These are phyloP conservation scores for Chalcosyrphus nemorum DNA, from an alignment of 2,888 invertebrate species.

Conservation along the genomic window DNA sequence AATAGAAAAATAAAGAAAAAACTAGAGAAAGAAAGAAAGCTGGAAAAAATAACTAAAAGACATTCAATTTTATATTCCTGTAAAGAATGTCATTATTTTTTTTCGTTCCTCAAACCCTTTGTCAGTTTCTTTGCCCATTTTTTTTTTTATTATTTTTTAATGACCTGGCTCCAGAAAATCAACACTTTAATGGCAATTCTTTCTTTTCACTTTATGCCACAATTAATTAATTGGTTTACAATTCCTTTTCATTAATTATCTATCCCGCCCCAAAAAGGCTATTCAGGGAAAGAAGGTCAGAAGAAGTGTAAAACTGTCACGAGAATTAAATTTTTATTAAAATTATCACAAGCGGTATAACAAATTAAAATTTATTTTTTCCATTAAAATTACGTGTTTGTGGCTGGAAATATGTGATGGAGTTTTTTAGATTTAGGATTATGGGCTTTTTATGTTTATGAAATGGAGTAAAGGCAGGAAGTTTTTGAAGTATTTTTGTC, in stretches of 20 bases:
- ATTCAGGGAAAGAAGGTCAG: background rate
- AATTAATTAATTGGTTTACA: slow-evolving; percentile 1
- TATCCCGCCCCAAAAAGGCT: background rate
- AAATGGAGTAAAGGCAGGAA: no score
- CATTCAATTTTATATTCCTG: background rate
- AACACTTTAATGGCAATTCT: background rate
- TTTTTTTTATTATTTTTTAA: background rate
- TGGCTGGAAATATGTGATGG: no score
- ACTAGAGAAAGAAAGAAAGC: no score
- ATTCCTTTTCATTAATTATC: slow-evolving; percentile 14
- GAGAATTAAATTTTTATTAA: no score
- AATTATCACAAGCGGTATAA: background rate
- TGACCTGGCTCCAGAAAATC: background rate
- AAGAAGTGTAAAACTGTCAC: background rate
- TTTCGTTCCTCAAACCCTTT: background rate
- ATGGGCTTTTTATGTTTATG: no score
- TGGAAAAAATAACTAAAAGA: background rate
- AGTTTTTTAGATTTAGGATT: no score
- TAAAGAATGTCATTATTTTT: background rate
- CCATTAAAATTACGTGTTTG: no score
- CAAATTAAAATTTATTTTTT: no score
- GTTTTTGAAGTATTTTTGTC: no score
- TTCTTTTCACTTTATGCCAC: background rate
- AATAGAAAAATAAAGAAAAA: no score
- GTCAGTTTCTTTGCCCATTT: background rate